A percentile compares a stretch with the other conserved stretches of the same genome.
Evolutionary conservation across 2,797 vertebrate species (phyloP).

Genomic region (Neopelma chrysocephalum): DNA sequence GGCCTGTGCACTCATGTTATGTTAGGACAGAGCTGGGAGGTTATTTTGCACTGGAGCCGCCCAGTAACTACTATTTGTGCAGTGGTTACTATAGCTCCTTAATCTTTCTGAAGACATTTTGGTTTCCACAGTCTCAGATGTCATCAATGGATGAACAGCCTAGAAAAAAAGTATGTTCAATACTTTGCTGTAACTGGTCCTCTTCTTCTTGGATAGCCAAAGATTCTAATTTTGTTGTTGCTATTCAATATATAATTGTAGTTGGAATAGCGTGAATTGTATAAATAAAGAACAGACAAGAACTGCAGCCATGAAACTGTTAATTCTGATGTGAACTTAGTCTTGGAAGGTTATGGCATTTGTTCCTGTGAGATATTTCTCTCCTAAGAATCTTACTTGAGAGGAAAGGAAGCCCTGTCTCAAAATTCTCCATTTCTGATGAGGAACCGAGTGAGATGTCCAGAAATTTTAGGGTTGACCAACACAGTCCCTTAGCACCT

Average conservation of each 20-base stretch:
- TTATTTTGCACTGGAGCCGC: neutral
- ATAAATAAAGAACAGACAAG: neutral
- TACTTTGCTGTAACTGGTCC: neutral
- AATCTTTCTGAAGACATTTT: slow-evolving; percentile 21
- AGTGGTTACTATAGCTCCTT: slow-evolving; percentile 18
- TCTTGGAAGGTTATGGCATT: neutral
- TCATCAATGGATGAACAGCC: neutral
- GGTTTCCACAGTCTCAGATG: neutral
- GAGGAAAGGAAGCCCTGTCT: neutral
- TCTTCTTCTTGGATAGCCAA: neutral
- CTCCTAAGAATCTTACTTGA: neutral
- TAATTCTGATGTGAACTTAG: neutral
- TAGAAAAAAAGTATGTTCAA: neutral
- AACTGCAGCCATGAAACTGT: neutral
- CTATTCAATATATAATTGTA: neutral
- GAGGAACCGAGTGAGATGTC: neutral
- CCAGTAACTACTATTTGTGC: slow-evolving; percentile 21
- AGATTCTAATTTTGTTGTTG: neutral
- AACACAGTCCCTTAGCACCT: neutral
- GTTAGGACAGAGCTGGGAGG: neutral
- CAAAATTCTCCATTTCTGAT: neutral
- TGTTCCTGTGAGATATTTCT: slow-evolving; percentile 9
- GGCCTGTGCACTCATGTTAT: neutral
- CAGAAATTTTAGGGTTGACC: neutral
- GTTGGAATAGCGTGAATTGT: neutral